Base-by-base conservation (phyloP, 2,888 invertebrate genomes). In the Phrixothrix hirtus region DNA sequence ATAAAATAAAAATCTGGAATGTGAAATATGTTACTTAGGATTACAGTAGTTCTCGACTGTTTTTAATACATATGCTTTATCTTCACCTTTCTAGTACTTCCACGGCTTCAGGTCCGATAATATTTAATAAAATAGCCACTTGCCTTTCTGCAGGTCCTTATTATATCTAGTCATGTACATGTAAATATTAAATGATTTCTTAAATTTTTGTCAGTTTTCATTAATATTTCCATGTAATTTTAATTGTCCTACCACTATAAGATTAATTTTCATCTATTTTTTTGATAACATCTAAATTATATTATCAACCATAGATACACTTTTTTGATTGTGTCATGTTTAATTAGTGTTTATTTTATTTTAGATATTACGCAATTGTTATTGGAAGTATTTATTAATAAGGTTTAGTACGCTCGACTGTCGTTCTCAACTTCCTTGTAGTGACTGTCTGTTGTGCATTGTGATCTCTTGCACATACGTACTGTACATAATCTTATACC, bases 1-100 rank as follows among this genome's bases (percentile, higher is more conserved):
- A 32, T 47, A 47, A 15, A 47, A 47, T 3, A 47, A 26, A 39
- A 27, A 32, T 39, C 39, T 15, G 15, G 47, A 2, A 10, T 47
- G 39, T 9, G 39, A 16, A 21, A 47, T 34, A 21, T 39, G 39
- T 14, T 47, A 39, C 27, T 32, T 39, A 3, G 39, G 32, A 29
- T 39, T 47, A 17, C 32, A 47, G 13, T 47, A 39, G 27, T 10
- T 27, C 21, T 47, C 32, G 21, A 47, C 39, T 2, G 13, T 10
- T 4, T 39, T 6, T 14, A 47, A 13, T 14, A 47, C 47, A 2
- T 32, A 48, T 2, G 3, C 29, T 1, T 37, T 29, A 1, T 29
- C n/a, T n/a, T 45, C 27, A 21, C 15, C 32, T 30, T 43, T 39
- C 27, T 5, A 27, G 21, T 13, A 39, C 29, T n/a, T 29, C 39